Percentiles rank a stretch among this genome's conserved stretches.
These are phyloP conservation scores for Hirudo medicinalis DNA, from an alignment of 1,140 invertebrate genomes.

Conservation along the genomic window DNA sequence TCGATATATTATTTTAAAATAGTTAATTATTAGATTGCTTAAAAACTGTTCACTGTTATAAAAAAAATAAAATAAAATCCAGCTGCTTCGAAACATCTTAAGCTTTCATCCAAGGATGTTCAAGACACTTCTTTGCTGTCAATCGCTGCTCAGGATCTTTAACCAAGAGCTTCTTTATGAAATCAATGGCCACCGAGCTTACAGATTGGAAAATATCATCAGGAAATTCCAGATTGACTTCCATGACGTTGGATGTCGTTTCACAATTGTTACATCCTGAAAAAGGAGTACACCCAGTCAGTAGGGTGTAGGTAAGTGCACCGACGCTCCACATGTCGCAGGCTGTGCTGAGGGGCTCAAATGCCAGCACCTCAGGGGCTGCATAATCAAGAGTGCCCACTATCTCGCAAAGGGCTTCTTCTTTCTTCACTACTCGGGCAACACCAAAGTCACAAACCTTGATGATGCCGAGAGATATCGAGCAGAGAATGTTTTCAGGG, in stretches of 20 bases:
- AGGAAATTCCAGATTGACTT: conserved; percentile 76
- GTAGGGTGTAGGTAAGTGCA: conserved; percentile 75
- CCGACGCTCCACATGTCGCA: conserved; percentile 80
- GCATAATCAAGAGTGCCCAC: conserved; percentile 29
- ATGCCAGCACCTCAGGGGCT: conserved; percentile 82
- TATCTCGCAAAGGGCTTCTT: no score
- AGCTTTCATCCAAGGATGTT: conserved; percentile 50
- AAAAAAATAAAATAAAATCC: no score
- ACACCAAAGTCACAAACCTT: no score
- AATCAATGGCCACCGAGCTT: conserved; percentile 66
- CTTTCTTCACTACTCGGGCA: no score
- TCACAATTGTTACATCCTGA: conserved; percentile 83
- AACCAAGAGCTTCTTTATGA: conserved; percentile 68
- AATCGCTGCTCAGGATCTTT: conserved; percentile 61
- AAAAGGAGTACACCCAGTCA: conserved; percentile 78
- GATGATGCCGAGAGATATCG: no score
- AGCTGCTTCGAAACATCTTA: no score
- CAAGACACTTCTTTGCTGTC: conserved; percentile 50
- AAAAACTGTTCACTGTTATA: no score
- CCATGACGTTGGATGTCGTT: conserved; percentile 81
- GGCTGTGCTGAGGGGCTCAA: conserved; percentile 75
- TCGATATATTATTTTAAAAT: no score
- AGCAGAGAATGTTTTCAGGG: no score
- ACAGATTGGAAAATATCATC: conserved; percentile 72
- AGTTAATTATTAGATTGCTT: no score